phyloP scores from a whole-genome alignment of 2,113 vertebrate genomes.

The Calypte anna region DNA sequence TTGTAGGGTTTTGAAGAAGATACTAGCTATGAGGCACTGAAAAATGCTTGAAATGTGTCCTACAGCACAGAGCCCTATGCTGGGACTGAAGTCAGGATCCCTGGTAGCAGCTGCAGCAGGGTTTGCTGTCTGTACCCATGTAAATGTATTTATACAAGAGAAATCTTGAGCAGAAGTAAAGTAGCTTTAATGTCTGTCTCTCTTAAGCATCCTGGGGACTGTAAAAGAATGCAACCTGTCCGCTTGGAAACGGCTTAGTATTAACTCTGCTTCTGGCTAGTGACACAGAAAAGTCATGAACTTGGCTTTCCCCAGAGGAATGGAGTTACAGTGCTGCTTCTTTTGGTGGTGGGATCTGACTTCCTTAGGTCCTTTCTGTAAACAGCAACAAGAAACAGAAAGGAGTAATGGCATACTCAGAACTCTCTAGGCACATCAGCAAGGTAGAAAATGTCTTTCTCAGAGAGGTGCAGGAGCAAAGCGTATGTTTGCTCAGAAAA shows the following conservation, averaged over 20 bases:
- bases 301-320: neutral
- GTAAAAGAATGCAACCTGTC: neutral
- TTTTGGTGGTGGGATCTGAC: neutral
- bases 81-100: neutral
- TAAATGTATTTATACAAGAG: neutral
- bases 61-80: neutral
- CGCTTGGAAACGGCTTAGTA: neutral
- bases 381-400: neutral
- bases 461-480: neutral
- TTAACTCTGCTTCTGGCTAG: neutral
- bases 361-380: neutral
- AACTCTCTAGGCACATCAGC: neutral
- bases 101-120: neutral
- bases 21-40: fast-evolving
- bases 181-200: neutral
- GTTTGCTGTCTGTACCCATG: neutral
- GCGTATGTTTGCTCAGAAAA: neutral
- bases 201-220: neutral
- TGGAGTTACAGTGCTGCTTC: neutral
- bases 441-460: neutral
- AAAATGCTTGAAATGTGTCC: neutral
- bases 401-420: neutral
- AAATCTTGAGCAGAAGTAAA: neutral
- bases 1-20: neutral
- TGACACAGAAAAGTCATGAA: neutral